A percentile compares a stretch with the other conserved stretches of the same genome.
Conservation (phyloP, 2,888 invertebrate species). For the Drosophila leonis region DNA sequence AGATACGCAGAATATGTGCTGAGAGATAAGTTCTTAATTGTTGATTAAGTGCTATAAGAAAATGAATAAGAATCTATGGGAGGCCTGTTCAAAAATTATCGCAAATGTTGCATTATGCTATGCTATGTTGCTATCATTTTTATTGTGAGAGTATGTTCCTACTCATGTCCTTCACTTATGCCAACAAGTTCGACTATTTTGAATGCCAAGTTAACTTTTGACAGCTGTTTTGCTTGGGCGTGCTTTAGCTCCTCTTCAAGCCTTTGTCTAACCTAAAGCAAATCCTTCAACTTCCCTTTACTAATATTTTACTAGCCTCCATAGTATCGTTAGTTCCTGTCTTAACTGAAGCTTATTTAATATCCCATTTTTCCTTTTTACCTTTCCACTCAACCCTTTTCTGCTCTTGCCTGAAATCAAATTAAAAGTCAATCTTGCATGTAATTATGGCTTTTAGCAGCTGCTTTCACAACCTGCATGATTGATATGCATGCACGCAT, state of each 20-base stretch:
- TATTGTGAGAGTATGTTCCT: too few species aligned
- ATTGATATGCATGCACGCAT: conserved; percentile 30
- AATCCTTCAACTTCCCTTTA: too few species aligned
- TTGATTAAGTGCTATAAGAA: neutral
- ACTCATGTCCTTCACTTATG: too few species aligned
- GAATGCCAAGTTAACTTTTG: too few species aligned
- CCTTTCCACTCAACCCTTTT: neutral
- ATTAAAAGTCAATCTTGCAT: conserved; percentile 85
- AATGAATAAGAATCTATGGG: neutral
- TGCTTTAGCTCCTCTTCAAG: too few species aligned
- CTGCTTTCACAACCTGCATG: conserved; percentile 35
- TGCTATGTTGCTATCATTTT: too few species aligned
- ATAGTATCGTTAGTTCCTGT: neutral
- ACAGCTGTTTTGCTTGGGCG: too few species aligned
- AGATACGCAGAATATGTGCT: neutral
- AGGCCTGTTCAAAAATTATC: neutral
- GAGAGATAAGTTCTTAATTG: neutral
- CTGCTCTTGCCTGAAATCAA: conserved; percentile 70
- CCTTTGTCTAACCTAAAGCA: too few species aligned
- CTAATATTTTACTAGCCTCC: neutral
- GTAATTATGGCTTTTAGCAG: conserved; percentile 84
- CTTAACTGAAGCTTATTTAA: neutral
- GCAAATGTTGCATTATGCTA: neutral
- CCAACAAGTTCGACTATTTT: too few species aligned
- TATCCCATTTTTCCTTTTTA: neutral